Evolutionary conservation across 1,140 invertebrate genomes (phyloP), one percentile per base, ranked within the genome.

Genomic region (Drosophila subpulchrella): DNA sequence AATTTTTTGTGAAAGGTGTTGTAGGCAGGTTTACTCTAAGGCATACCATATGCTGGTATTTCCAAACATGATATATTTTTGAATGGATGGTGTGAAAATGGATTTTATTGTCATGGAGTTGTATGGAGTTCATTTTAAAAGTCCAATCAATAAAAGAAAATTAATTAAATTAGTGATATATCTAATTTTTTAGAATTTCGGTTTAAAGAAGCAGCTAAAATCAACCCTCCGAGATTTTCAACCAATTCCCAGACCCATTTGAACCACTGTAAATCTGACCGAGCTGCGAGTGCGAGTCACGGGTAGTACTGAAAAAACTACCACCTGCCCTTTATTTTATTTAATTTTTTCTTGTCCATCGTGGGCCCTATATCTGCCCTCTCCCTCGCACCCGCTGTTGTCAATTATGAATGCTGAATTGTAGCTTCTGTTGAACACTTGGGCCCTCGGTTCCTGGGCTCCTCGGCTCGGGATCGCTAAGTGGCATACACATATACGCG

Each of bases 341-440:
- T 54, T 65, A 61, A 65, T 72, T 66, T 75, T 77, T 85, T 76
- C 78, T 63, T 79, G 73, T 77, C 74, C 58, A 72, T 66, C 48
- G 46, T 72, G 77, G 72, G 54, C 75, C 46, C 77, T 74, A 44
- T 60, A 75, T 63, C 68, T 55, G 80, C 50, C 38, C 42, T 60
- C 46, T 59, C 57, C 38, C 61, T 39, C 60, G 24, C 67, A 57
- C 60, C 20, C 4, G 36, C 32, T 38, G 68, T 84, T 89, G 84
- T 88, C 84, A 89, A 88, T 88, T 88, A 88, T 89, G 80, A 88
- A 89, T 88, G 84, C 84, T 89, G 83, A 83, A 89, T 83, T 88
- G 84, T 84, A 88, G 84, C 84, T 88, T 88, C 84, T 88, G 84
- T 88, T 88, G 84, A 89, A 89, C 84, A 89, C 84, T 89, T 81